Evolutionary conservation across 2,113 vertebrate species (phyloP), one percentile per base, ranked within the genome.

Genomic region (Bothrops jararaca): DNA sequence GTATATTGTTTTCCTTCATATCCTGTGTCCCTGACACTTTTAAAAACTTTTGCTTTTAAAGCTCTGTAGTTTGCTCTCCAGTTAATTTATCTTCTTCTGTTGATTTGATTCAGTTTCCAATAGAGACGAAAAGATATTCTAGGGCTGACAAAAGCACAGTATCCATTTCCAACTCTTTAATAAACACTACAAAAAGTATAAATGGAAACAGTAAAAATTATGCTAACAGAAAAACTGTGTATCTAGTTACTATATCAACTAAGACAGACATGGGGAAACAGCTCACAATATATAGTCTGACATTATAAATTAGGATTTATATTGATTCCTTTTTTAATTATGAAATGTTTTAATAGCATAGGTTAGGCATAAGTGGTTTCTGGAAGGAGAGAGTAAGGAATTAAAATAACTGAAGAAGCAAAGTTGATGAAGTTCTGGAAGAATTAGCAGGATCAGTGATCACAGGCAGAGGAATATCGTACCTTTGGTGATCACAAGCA

Each of bases 71-170:
- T 87, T 56, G 5, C 80, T 96, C 50, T 69, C 93, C 93, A 93
- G 60, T 85, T 92, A 88, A 87, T 94, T 93, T 12, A 42, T 87
- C 91, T 92, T 86, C 91, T 93, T 95, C 90, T 53, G 42, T 94
- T 95, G 56, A 95, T 92, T 74, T 92, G 29, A 23, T 58, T 23
- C 7, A 29, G 85, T 93, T 94, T 96, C 93, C 95, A 92, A 97
- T 97, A 96, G 96, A 95, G 91, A 95, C 91, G 95, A 94, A 92
- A 93, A 92, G 87, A 95, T 96, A 96, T 20, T 39, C 13, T 39
- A 85, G 58, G 10, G 69, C 91, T 96, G 95, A 92, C 96, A 96
- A 95, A 95, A 60, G 12, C 86, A 88, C 95, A 95, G 92, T 93
- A 39, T 54, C 54, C 74, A 80, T 24, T 45, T 88, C 91, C 90